phyloP scores from a whole-genome alignment of 2,113 vertebrate genomes.

The Neogobius melanostomus region DNA sequence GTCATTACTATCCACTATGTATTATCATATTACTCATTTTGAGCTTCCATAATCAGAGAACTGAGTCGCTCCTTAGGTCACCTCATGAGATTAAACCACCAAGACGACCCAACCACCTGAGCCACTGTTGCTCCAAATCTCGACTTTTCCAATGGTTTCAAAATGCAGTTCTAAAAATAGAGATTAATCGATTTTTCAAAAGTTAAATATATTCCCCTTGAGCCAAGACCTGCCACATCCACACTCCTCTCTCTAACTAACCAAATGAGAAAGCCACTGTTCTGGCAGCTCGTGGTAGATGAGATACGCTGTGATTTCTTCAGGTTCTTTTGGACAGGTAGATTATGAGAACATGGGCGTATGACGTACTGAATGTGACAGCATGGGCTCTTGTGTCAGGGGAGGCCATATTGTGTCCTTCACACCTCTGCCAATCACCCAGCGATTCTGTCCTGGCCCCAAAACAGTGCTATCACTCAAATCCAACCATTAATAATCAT shows the following conservation, averaged over 20 bases:
- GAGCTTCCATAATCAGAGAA: no score
- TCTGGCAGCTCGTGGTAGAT: neutral
- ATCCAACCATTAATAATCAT: conserved; percentile 9
- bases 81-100: no score
- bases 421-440: conserved; percentile 25
- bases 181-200: no score
- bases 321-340: neutral
- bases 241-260: neutral
- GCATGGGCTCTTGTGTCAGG: conserved; percentile 1
- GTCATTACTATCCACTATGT: no score
- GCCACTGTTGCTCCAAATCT: no score
- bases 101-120: no score
- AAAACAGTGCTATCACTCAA: conserved; percentile 24
- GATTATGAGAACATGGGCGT: conserved; percentile 2
- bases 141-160: neutral
- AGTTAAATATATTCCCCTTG: no score
- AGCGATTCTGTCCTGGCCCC: neutral
- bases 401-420: conserved; percentile 14
- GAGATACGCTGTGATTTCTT: neutral
- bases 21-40: no score
- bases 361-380: conserved; percentile 5
- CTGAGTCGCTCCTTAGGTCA: no score
- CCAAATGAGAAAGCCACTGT: neutral
- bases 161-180: neutral
- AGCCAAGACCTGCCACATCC: no score